These are phyloP conservation scores for Phalacrocorax carbo DNA, from an alignment of 2,113 vertebrate genomes.

Conservation along the genomic window DNA sequence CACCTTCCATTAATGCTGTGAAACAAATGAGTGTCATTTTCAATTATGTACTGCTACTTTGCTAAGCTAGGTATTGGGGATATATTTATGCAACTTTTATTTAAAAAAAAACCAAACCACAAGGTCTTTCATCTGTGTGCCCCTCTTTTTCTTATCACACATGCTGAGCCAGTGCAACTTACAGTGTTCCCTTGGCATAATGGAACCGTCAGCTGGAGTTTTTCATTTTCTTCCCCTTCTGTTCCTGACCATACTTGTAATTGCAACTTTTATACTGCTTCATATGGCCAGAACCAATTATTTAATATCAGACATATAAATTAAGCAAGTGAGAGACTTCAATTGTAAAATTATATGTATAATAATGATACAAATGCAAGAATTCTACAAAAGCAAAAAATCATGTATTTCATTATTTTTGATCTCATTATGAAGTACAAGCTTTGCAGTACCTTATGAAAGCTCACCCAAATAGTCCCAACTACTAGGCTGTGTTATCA, in stretches of 20 bases:
- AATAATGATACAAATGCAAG: not conserved
- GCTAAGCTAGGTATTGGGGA: not conserved
- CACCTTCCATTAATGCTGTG: not conserved
- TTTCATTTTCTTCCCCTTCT: not conserved
- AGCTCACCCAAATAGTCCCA: not conserved
- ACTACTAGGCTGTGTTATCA: not conserved
- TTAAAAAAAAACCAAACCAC: not conserved
- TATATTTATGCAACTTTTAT: not conserved
- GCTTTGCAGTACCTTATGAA: not conserved
- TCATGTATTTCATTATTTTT: not conserved
- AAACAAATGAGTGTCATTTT: not conserved
- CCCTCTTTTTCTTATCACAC: not conserved
- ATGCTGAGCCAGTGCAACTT: not conserved
- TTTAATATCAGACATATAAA: not conserved
- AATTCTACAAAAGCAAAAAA: not conserved
- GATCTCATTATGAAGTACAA: not conserved
- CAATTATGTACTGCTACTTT: not conserved
- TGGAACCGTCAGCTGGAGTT: not conserved
- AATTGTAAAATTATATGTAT: not conserved
- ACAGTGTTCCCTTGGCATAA: not conserved
- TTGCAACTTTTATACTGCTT: not conserved
- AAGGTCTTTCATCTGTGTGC: not conserved
- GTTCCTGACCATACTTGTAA: not conserved
- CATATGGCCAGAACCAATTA: not conserved
- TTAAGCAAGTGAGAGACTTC: not conserved